Base-by-base conservation (phyloP, 2,797 vertebrate genomes). In the Periophthalmus magnuspinnatus region DNA sequence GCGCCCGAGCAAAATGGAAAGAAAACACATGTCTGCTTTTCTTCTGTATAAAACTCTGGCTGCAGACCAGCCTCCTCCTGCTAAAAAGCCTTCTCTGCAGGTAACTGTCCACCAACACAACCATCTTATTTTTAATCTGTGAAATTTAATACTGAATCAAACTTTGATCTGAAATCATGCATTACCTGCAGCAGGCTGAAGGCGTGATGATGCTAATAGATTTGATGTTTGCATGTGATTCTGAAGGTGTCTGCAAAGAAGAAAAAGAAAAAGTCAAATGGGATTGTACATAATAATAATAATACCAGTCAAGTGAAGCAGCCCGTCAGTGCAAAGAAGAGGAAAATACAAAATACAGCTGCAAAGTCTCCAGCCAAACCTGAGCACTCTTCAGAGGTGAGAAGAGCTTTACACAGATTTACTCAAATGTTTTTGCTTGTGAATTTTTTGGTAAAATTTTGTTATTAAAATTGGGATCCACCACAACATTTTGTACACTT, bases 11-110 rank as follows among this genome's bases (percentile, higher is more conserved):
- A 80, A 84, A 76, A 93, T 94, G 93, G 92, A 93, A 75, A 77
- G 74, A 56, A 88, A 88, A 91, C 91, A 86, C 86, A 90, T 92
- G 91, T 95, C 94, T 0, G 94, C 94, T 0, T 91, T 93, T 79
- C 80, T 83, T 19, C 64, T 92, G 48, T 95, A 94, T 81, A 80
- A 90, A 57, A 78, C 73, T 1, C 0, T 92, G 5, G 65, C 81
- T 33, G 0, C 55, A 66, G 77, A 81, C 5, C 4, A 11, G 1
- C 1, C 71, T 50, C 60, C 76, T 36, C 65, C 84, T 3, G 59
- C 52, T 3, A 83, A 83, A 38, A 77, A 81, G 50, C 22, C 77
- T 13, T 6, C 61, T 0, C 21, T 61, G 9, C 79, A 86, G 92
- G 93, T 94, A 90, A 50, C 5, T 9, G 10, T 5, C 17, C 9